Conservation (phyloP, 2,797 vertebrate genomes). For the Hapalemur alaotrensis region DNA sequence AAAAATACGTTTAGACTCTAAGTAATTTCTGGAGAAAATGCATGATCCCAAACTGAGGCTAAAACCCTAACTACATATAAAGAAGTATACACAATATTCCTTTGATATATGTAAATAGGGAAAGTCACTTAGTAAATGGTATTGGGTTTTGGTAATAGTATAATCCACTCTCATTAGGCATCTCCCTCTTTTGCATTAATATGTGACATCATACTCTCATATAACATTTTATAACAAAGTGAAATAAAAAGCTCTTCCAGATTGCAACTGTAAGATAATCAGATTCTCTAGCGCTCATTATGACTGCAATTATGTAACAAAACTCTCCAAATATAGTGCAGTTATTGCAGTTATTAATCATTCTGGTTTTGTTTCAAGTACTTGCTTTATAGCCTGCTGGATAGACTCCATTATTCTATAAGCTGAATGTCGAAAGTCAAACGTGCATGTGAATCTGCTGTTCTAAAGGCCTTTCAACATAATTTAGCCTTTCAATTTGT, state of each 20-base stretch:
- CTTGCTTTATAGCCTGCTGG: constrained; percentile 67
- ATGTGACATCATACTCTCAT: constrained; percentile 37
- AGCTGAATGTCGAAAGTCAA: constrained; percentile 72
- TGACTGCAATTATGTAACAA: constrained; percentile 72
- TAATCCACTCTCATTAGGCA: constrained; percentile 33
- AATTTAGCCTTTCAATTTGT: constrained; percentile 74
- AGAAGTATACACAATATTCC: neutral
- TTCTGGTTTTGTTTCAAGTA: constrained; percentile 76
- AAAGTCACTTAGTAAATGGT: neutral
- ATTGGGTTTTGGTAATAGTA: neutral
- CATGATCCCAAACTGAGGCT: constrained; percentile 41
- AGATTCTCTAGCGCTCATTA: constrained; percentile 65
- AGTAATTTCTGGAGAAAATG: constrained; percentile 55
- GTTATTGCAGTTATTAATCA: constrained; percentile 81
- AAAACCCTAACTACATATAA: constrained; percentile 25
- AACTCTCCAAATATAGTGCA: constrained; percentile 73
- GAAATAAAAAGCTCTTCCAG: constrained; percentile 66
- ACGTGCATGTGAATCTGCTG: constrained; percentile 63
- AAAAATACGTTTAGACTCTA: constrained; percentile 16
- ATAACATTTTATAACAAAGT: constrained; percentile 38
- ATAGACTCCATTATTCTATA: constrained; percentile 70
- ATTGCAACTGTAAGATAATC: constrained; percentile 70
- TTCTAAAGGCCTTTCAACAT: constrained; percentile 64
- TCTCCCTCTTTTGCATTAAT: constrained; percentile 16
- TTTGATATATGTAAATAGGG: neutral